Base-by-base conservation (phyloP, 2,797 vertebrate species). In the Eulemur mongoz region DNA sequence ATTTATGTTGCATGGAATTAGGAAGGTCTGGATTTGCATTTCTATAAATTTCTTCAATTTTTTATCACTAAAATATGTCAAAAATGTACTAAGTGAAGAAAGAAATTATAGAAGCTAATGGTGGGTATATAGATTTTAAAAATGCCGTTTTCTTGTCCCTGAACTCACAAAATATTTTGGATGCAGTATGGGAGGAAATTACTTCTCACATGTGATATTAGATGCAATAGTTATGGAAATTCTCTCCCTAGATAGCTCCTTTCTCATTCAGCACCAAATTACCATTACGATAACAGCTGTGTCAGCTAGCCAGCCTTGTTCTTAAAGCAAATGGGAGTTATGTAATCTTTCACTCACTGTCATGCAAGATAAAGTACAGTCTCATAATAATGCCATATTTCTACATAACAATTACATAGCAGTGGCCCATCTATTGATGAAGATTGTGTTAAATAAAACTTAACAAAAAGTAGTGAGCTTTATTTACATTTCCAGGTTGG, bases 261-360 rank as follows among this genome's bases (percentile, higher is more conserved):
- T 96, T 95, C 70, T 94, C 83, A 94, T 82, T 96, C 83, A 86
- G 48, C 54, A 82, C 32, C 54, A 81, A 86, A 95, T 96, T 89
- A 73, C 83, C 48, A 95, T 95, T 85, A 94, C 67, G 63, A 86
- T 95, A 94, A 94, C 82, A 89, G 92, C 94, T 96, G 73, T 94
- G 93, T 97, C 89, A 97, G 85, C 86, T 89, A 88, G 61, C 59
- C 54, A 50, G 73, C 0, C 0, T 89, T 87, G 30, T 89, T 87
- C 52, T 75, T 67, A 86, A 89, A 97, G 78, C 38, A 97, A 96
- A 86, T 75, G 20, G 23, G 48, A 91, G 67, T 91, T 93, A 85
- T 61, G 25, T 57, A 94, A 91, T 91, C 59, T 96, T 94, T 94
- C 78, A 69, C 73, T 94, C 78, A 95, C 52, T 95, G 86, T 91